Base-by-base conservation (phyloP, 2,888 invertebrate genomes). In the Salticus scenicus region DNA sequence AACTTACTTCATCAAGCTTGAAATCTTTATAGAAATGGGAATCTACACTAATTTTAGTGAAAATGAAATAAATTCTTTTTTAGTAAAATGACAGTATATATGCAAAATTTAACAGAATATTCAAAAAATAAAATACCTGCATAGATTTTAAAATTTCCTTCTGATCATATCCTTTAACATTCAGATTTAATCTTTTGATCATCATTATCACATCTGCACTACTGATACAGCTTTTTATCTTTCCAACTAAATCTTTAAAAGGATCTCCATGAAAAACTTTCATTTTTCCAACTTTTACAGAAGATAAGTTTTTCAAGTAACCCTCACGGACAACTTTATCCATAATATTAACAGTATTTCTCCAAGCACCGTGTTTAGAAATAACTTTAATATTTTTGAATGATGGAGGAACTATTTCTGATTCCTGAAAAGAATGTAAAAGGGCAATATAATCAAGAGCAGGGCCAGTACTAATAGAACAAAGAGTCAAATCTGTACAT, bases 381-480 rank as follows among this genome's bases (percentile, higher is more conserved):
- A 80, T 12, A 20, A 80, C n/a, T 28, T 33, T 80, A n/a, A 66
- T 24, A 33, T 27, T 33, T 17, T 73, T 73, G 1, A 30, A 67
- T 12, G 47, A 12, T 10, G 80, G 30, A n/a, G n/a, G n/a, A 7
- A 28, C 8, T 1, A 2, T 24, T 0, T 10, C 27, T 20, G 51
- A 31, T 20, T 80, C 67, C 12, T 31, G 17, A 27, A 67, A 47
- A 17, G 67, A 24, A 10, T 57, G 33, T 27, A 67, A 51, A n/a
- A 80, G 73, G 31, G 73, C 30, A n/a, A 80, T 51, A 57, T 51
- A 73, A 51, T 80, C 80, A 37, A 80, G 57, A 24, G 66, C 80
- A 51, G 80, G 80, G 30, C 80, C 80, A 33, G 33, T 27, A 37
- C 51, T 80, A 31, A 80, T 17, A n/a, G 73, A 67, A 30, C 73